Conservation (phyloP, 2,888 invertebrate species). For the Drosophila differens region DNA sequence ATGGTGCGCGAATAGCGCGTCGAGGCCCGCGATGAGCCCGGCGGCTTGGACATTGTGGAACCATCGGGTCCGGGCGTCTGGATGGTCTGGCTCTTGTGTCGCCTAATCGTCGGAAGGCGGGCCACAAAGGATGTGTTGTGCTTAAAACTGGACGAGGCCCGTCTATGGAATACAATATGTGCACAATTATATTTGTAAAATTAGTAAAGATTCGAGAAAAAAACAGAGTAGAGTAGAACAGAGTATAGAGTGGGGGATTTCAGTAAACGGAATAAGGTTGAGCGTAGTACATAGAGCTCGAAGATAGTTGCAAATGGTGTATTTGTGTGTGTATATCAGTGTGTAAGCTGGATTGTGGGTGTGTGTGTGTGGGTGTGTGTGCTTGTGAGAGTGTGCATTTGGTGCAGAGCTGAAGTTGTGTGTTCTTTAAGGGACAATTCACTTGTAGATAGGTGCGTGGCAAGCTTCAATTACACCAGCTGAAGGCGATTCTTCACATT, state of each 20-base stretch:
- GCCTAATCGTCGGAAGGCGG: constrained; percentile 93
- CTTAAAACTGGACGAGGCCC: constrained; percentile 94
- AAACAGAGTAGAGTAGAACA: background rate
- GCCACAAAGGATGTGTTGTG: constrained; percentile 97
- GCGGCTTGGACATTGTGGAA: constrained; percentile 73
- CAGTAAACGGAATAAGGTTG: constrained; percentile 37
- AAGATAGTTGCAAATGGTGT: constrained; percentile 33
- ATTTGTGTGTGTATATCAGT: constrained; percentile 8
- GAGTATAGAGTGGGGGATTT: constrained; percentile 16
- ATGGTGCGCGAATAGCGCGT: constrained; percentile 88
- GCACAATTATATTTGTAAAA: constrained; percentile 25
- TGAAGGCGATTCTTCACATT: constrained; percentile 8
- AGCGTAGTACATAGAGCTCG: constrained; percentile 36
- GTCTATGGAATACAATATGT: constrained; percentile 85
- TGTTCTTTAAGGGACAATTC: constrained; percentile 6
- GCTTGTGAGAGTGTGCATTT: constrained; percentile 9
- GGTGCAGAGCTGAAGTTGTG: constrained; percentile 36
- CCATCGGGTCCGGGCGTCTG: constrained; percentile 88
- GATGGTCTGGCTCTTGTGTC: constrained; percentile 92
- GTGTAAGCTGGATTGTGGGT: background rate
- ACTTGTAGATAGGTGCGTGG: constrained; percentile 29
- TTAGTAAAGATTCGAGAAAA: constrained; percentile 14
- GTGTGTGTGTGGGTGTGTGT: constrained; percentile 8
- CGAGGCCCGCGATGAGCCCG: constrained; percentile 75
- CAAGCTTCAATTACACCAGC: constrained; percentile 40